phyloP scores from a whole-genome alignment of 2,888 invertebrate genomes.

The Leucophora obtusa region DNA sequence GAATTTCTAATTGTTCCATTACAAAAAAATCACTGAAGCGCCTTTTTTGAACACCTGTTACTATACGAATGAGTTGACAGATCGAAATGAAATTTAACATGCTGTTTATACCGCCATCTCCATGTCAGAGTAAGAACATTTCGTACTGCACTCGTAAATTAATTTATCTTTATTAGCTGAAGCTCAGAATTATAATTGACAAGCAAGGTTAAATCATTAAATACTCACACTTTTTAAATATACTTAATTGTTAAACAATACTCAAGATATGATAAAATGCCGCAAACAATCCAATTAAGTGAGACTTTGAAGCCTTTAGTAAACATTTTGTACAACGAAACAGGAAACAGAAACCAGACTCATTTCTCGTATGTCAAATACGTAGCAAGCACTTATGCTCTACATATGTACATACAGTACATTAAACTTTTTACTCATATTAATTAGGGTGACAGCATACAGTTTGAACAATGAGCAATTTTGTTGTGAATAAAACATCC shows the following conservation, averaged over 20 bases:
- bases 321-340: constrained; percentile 50
- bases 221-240: constrained; percentile 46
- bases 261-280: constrained; percentile 58
- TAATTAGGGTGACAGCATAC: too few species aligned
- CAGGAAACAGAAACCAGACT: constrained; percentile 57
- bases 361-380: constrained; percentile 41
- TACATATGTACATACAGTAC: neutral
- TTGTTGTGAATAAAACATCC: too few species aligned
- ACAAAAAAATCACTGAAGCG: too few species aligned
- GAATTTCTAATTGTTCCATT: too few species aligned
- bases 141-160: too few species aligned
- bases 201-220: constrained; percentile 56
- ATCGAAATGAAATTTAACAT: too few species aligned
- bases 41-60: too few species aligned
- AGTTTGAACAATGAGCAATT: too few species aligned
- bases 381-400: constrained; percentile 43
- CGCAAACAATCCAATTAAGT: constrained; percentile 60
- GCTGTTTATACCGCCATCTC: too few species aligned
- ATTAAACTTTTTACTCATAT: too few species aligned
- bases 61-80: too few species aligned
- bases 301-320: constrained; percentile 53
- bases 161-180: neutral
- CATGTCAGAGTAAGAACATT: too few species aligned
- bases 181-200: constrained; percentile 26
- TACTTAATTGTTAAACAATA: constrained; percentile 37